Base-by-base conservation (phyloP, 64 coral and sea anemone genomes). In the Montipora cactus region DNA sequence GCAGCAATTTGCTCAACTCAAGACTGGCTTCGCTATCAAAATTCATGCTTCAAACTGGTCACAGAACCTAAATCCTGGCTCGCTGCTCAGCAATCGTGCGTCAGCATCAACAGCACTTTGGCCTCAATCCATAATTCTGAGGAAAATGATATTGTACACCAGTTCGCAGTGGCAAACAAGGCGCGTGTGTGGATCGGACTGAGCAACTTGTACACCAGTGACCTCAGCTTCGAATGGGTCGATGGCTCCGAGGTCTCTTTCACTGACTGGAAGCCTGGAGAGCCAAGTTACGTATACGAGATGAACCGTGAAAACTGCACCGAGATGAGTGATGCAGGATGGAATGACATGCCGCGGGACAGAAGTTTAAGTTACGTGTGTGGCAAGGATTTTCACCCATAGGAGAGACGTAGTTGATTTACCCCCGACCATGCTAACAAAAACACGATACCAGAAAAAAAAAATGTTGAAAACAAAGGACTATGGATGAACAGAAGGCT, bases 1-100 rank as follows among this genome's bases (percentile, higher is more conserved):
- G n/a, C 82, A 86, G 82, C 62, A n/a, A 71, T 22, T 71, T 86
- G 82, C 25, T 10, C 46, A 6, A 71, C 82, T 22, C 46, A 59
- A 20, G 82, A 70, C 46, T 86, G 82, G 82, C 62, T 21, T 22
- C 19, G 19, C 6, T 49, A 22, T 11, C 19, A 86, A 18, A 47
- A 72, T 67, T 86, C 66, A 5, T 86, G 82, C 44, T 86, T 71
- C 47, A 86, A 86, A 37, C 15, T 49, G 45, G 70, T 86, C 47
- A 71, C 16, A 1, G 66, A 86, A 72, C 1, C 70, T 7, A 44
- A 71, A 18, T 13, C 15, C 46, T 86, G 82, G 82, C 47, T 86
- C 11, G 20, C 8, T 4, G 82, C 82, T 1, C 62, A 72, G 18
- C 16, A 71, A 44, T 49, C 45, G 0, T 86, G 82, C n/a, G 15